Evolutionary conservation across 1,140 invertebrate genomes (phyloP), one percentile per base, ranked within the genome.

Genomic region (Cyclina sinensis): DNA sequence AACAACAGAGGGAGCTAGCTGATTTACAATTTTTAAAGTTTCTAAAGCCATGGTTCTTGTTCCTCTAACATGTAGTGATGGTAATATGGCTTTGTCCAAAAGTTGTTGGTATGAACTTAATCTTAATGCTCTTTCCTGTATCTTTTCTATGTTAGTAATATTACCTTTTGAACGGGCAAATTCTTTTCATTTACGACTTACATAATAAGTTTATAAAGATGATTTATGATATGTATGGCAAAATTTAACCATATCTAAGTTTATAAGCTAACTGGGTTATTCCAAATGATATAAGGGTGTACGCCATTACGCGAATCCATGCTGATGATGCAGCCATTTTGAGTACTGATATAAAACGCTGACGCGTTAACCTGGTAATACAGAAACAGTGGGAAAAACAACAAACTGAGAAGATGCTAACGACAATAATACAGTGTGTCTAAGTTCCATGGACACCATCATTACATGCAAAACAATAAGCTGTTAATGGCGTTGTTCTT

Each of bases 1-100:
- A 21, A 82, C 32, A 62, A 57, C 27, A 1, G 32, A 14, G 12
- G 37, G 27, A 59, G 24, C 4, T 1, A 57, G 21, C 11, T 62
- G 59, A 62, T 82, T 59, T 16, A 82, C 11, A 59, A 82, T 82
- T 82, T 82, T 82, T 35, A 82, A 82, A 62, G 0, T 62, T 59
- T 82, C 51, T 35, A n/a, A n/a, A n/a, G n/a, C n/a, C n/a, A n/a
- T n/a, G n/a, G n/a, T 62, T 62, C 79, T 82, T 0, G 2, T 1
- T 82, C 79, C 11, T 16, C 57, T 2, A 12, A 59, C 30, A 12
- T 82, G 30, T 21, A 82, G 30, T 21, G 57, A 11, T 21, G 76
- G 76, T 54, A 79, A 51, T 9, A 39, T 79, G 9, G 76, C 76
- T 32, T 37, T 57, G 30, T 32, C 57, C n/a, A 82, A 62, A 7